Conservation (phyloP, 2,113 vertebrate species). For the Oostethus manadensis region DNA sequence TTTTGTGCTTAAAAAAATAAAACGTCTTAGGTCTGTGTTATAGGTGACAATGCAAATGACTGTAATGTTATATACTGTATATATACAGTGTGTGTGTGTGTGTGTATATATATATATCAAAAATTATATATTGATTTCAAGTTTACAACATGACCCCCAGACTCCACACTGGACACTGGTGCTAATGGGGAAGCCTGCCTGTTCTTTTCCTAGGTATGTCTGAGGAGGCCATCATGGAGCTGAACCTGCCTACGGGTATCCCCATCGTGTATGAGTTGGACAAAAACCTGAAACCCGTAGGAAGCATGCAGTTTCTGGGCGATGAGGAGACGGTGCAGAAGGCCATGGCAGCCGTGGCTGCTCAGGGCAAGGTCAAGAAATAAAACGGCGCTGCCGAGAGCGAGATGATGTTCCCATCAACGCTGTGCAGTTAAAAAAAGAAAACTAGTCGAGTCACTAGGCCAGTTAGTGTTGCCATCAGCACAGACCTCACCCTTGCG, state of each 20-base stretch:
- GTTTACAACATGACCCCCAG: too few species aligned
- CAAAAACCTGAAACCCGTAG: slow-evolving; percentile 91
- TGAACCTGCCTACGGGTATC: slow-evolving; percentile 95
- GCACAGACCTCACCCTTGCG: slow-evolving; percentile 15
- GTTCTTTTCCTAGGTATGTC: slow-evolving; percentile 74
- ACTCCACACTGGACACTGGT: too few species aligned
- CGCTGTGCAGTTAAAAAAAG: slow-evolving; percentile 27
- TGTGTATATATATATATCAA: too few species aligned
- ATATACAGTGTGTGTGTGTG: too few species aligned
- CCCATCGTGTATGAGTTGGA: slow-evolving; percentile 95
- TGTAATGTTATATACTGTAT: too few species aligned
- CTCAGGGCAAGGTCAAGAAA: slow-evolving; percentile 88
- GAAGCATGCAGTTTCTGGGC: slow-evolving; percentile 90
- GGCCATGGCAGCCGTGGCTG: slow-evolving; percentile 96
- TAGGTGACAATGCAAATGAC: too few species aligned
- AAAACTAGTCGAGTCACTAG: slow-evolving; percentile 1
- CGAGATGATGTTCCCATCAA: slow-evolving; percentile 12
- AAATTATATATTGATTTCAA: too few species aligned
- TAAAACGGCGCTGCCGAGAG: slow-evolving; percentile 38
- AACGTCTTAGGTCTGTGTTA: too few species aligned
- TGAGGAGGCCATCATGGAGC: slow-evolving; percentile 95
- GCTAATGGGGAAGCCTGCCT: background rate
- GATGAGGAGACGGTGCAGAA: slow-evolving; percentile 94
- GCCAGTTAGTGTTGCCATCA: slow-evolving; percentile 27
- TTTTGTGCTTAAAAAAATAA: too few species aligned